Conservation (phyloP, 2,113 vertebrate genomes). For the Ovis aries region DNA sequence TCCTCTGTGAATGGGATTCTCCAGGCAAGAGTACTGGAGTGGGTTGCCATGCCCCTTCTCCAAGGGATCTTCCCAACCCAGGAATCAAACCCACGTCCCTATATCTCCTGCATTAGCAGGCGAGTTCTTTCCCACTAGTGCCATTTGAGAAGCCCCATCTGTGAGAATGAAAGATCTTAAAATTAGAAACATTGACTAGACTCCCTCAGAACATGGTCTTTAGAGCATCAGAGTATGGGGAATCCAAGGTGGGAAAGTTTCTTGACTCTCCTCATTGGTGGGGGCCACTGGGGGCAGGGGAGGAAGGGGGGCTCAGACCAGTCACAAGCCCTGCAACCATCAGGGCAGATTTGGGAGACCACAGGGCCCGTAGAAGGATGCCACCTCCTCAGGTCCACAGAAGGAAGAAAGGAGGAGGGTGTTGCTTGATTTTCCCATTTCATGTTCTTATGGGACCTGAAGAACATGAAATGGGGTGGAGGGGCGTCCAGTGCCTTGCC, state of each 20-base stretch:
- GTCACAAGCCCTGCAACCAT: accelerated
- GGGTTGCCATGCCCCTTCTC: not conserved
- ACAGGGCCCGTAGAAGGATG: accelerated
- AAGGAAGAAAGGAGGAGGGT: not conserved
- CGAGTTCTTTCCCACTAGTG: not conserved
- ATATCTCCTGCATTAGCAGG: not conserved
- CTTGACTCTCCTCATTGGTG: not conserved
- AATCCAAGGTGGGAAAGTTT: too few species aligned
- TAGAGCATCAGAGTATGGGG: accelerated
- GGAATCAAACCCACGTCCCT: not conserved
- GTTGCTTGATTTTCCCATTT: not conserved
- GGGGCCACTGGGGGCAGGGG: too few species aligned
- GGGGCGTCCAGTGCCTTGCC: not conserved
- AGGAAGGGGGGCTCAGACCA: not conserved
- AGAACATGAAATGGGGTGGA: not conserved
- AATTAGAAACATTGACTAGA: not conserved
- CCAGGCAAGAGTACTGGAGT: not conserved
- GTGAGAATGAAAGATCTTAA: not conserved
- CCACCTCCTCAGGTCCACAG: not conserved
- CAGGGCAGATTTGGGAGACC: accelerated
- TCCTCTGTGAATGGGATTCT: not conserved
- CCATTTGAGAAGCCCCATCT: not conserved
- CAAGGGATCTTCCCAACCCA: not conserved
- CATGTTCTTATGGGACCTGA: not conserved
- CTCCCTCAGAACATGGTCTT: not conserved